Evolutionary conservation across 2,113 vertebrate genomes (phyloP), one percentile per base, ranked within the genome.

Genomic region (Eulacestoma nigropectus): DNA sequence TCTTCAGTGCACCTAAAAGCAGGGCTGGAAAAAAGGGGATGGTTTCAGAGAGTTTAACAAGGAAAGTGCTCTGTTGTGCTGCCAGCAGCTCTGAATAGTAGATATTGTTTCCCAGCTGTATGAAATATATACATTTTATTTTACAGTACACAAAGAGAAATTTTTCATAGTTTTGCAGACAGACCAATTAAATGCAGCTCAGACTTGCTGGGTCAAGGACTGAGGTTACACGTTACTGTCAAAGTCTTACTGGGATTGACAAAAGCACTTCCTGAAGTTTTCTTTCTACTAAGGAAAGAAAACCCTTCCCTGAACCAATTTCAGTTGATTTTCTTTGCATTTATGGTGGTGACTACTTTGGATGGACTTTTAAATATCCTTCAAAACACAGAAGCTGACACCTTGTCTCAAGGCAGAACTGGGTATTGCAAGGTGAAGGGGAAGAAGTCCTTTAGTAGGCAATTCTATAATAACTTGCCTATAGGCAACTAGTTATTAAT

Each of bases 51-150:
- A 83, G 57, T 92, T 97, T 97, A 95, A 95, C 78, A 92, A 91
- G 77, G 49, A 64, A 93, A 97, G 78, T 59, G 32, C 90, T 97
- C 89, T 95, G 86, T 95, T 94, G 90, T 96, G 68, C 57, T 98
- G 91, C 95, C 97, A 97, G 69, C 65, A 82, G 68, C 80, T 94
- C 68, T 95, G 88, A 97, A 97, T 91, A 96, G 87, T 69, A 93
- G 73, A 96, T 84, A 91, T 72, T 95, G 83, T 97, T 97, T 96
- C 72, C 88, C 76, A 95, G 90, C 95, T 97, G 65, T 81, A 74
- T 93, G 84, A 96, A 95, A 92, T 94, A 86, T 41, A 92, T 91
- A 49, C 23, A 91, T 95, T 97, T 93, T 84, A 93, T 95, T 95
- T 97, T 96, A 95, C 21, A 72, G 73, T 85, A 95, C 55, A 96